Evolutionary conservation across 2,113 vertebrate genomes (phyloP).

Genomic region (Neoarius graeffei): DNA sequence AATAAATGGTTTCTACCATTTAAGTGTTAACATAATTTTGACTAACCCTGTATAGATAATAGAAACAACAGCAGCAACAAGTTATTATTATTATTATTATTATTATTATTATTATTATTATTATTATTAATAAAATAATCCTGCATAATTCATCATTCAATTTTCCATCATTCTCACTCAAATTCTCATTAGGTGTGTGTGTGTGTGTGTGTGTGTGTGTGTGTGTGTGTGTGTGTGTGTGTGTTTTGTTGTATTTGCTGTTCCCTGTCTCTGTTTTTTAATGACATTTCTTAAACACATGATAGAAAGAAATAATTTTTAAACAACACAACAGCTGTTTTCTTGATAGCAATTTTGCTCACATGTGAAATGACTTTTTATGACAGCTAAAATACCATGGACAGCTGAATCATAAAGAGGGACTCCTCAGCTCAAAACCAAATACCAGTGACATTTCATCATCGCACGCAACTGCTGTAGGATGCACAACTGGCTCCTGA

Average conservation of each 20-base stretch:
- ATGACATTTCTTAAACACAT: neutral
- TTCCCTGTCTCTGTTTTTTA: neutral
- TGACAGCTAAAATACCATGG: constrained; percentile 29
- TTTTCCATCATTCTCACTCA: neutral
- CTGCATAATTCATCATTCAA: neutral
- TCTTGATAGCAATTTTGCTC: constrained; percentile 34
- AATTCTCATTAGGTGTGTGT: neutral
- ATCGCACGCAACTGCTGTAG: constrained; percentile 34
- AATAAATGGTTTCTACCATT: no score
- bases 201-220: neutral
- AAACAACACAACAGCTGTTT: constrained; percentile 28
- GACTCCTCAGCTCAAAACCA: constrained; percentile 41
- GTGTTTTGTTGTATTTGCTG: neutral
- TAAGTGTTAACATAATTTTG: no score
- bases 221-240: no score
- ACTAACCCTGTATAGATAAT: neutral
- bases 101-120: neutral
- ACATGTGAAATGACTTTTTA: constrained; percentile 47
- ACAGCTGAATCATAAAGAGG: constrained; percentile 53
- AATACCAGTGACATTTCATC: constrained; percentile 49
- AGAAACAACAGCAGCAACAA: neutral
- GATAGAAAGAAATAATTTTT: neutral
- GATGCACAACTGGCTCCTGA: constrained; percentile 15
- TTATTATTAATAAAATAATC: neutral
- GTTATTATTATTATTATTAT: neutral